phyloP scores from a whole-genome alignment of 2,113 vertebrate genomes.

The Tetrax tetrax region DNA sequence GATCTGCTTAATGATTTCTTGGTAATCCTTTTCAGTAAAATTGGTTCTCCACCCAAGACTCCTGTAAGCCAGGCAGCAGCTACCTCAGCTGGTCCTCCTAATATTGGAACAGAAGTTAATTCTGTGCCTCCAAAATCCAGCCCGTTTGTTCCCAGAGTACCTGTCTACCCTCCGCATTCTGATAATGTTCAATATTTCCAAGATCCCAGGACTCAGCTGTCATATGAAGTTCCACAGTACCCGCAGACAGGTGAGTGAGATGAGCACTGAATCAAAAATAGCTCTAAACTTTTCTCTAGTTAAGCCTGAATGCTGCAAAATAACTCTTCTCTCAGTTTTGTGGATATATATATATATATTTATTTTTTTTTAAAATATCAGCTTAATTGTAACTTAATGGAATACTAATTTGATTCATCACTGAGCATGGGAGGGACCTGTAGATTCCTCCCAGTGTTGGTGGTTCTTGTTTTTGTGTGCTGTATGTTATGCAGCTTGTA shows the following conservation, averaged over 20 bases:
- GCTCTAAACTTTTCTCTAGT: not conserved
- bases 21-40: slow-evolving; percentile 75
- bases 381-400: not conserved
- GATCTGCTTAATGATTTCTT: slow-evolving; percentile 10
- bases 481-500: not conserved
- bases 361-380: not conserved
- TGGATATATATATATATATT: not conserved
- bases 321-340: not conserved
- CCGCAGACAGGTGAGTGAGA: slow-evolving; percentile 83
- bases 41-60: slow-evolving; percentile 87
- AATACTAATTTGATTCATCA: not conserved
- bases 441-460: not conserved
- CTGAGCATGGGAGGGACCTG: not conserved
- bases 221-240: slow-evolving; percentile 85
- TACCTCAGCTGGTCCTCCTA: slow-evolving; percentile 81
- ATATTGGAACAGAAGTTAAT: slow-evolving; percentile 78
- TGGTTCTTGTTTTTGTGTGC: not conserved
- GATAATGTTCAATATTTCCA: slow-evolving; percentile 88
- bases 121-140: slow-evolving; percentile 82
- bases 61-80: slow-evolving; percentile 83
- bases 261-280: not conserved
- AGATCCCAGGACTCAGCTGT: slow-evolving; percentile 83
- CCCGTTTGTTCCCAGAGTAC: slow-evolving; percentile 82
- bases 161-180: slow-evolving; percentile 84
- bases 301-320: not conserved